phyloP scores from a whole-genome alignment of 2,113 vertebrate genomes.

The Gila orcuttii region DNA sequence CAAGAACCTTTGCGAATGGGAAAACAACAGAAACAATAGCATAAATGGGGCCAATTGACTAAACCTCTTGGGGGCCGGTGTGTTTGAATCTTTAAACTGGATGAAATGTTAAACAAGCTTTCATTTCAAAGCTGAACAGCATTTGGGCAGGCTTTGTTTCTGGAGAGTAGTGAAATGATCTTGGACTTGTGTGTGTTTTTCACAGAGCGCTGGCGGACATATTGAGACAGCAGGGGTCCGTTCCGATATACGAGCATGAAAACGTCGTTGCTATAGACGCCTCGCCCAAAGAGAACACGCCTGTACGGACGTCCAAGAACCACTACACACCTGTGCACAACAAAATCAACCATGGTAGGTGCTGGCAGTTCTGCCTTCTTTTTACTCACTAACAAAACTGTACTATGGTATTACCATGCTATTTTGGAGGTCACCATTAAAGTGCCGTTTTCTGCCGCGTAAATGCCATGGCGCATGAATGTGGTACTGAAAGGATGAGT shows the following conservation, averaged over 20 bases:
- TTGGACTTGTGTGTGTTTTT: background rate
- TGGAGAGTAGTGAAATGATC: background rate
- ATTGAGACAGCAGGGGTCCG: slow-evolving; percentile 93
- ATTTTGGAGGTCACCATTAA: background rate
- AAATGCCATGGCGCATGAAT: background rate
- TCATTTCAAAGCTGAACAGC: background rate
- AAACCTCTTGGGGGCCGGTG: background rate
- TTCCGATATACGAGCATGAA: slow-evolving; percentile 91
- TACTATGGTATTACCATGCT: background rate
- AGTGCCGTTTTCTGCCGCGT: background rate
- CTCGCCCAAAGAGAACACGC: slow-evolving; percentile 94
- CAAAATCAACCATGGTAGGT: slow-evolving; percentile 85
- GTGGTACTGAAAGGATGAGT: background rate
- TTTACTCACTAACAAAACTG: background rate
- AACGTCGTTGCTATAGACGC: slow-evolving; percentile 87
- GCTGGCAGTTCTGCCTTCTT: background rate
- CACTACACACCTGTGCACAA: slow-evolving; percentile 93
- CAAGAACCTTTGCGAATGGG: background rate
- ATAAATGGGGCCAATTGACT: background rate
- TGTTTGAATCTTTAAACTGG: slow-evolving; percentile 18
- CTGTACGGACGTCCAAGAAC: slow-evolving; percentile 90
- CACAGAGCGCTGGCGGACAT: slow-evolving; percentile 96
- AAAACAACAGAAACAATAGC: slow-evolving; percentile 4
- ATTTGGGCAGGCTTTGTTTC: background rate
- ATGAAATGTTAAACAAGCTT: background rate